Conservation (phyloP, 2,888 invertebrate species). For the Scelioninae gen. 2 region DNA sequence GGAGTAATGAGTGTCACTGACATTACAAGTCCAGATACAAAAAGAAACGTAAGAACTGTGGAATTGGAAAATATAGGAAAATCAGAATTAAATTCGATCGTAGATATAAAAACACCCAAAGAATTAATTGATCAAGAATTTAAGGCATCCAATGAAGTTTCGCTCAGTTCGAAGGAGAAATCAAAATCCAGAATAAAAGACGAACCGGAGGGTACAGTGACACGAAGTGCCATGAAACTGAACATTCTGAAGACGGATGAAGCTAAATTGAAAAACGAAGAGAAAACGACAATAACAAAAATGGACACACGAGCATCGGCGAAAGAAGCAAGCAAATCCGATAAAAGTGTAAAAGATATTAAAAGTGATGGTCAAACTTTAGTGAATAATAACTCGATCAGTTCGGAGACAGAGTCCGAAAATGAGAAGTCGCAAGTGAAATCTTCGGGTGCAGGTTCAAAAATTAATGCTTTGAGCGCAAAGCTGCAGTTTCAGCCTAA, state of each 20-base stretch:
- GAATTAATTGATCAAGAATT: slow-evolving; percentile 29
- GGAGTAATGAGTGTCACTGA: slow-evolving; percentile 81
- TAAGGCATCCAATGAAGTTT: slow-evolving; percentile 19
- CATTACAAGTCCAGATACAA: slow-evolving; percentile 73
- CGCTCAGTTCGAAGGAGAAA: slow-evolving; percentile 47
- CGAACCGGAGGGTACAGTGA: slow-evolving; percentile 45
- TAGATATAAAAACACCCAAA: slow-evolving; percentile 47
- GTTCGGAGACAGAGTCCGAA: slow-evolving; percentile 59
- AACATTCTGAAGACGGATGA: slow-evolving; percentile 35
- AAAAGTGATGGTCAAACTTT: slow-evolving; percentile 40
- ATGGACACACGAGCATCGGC: slow-evolving; percentile 36
- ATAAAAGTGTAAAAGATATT: slow-evolving; percentile 45
- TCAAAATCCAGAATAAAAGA: slow-evolving; percentile 27
- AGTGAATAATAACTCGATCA: slow-evolving; percentile 58
- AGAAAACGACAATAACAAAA: slow-evolving; percentile 38
- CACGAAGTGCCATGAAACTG: slow-evolving; percentile 50
- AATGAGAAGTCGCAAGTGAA: slow-evolving; percentile 57
- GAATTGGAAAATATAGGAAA: slow-evolving; percentile 56
- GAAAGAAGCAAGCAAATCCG: slow-evolving; percentile 43
- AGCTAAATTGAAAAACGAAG: slow-evolving; percentile 41
- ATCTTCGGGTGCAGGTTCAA: slow-evolving; percentile 67
- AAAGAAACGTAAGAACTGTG: slow-evolving; percentile 65
- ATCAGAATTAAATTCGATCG: slow-evolving; percentile 30
- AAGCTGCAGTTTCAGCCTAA: slow-evolving; percentile 73
- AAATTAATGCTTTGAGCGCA: slow-evolving; percentile 72